Percentiles rank a stretch among this genome's conserved stretches.
These are phyloP conservation scores for Psilanteris sp. DNA, from an alignment of 1,140 invertebrate genomes.

Conservation along the genomic window DNA sequence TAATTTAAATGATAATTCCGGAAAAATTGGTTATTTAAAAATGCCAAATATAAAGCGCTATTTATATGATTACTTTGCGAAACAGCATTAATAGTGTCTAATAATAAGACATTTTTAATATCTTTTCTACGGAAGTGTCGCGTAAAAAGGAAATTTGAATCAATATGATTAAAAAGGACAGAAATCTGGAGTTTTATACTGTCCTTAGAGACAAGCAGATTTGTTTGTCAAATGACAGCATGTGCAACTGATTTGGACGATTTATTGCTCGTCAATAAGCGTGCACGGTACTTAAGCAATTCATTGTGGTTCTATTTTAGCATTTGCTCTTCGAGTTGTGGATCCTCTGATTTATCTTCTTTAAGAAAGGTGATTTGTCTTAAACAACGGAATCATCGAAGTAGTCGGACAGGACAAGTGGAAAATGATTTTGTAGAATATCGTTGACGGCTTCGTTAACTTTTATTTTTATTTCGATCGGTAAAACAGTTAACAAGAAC, in stretches of 20 bases:
- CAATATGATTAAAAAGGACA: too few relatives aligned
- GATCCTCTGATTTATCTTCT: slow-evolving; percentile 42
- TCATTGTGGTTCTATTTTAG: slow-evolving; percentile 51
- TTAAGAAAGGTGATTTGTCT: slow-evolving; percentile 32
- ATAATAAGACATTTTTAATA: too few relatives aligned
- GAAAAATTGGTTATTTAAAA: too few relatives aligned
- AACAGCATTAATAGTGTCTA: too few relatives aligned
- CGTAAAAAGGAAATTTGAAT: too few relatives aligned
- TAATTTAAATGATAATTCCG: too few relatives aligned
- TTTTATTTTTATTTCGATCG: slow-evolving; percentile 3
- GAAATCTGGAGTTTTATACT: too few relatives aligned
- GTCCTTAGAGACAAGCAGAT: too few relatives aligned
- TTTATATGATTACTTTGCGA: too few relatives aligned
- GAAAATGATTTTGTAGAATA: slow-evolving; percentile 42
- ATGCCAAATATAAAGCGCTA: too few relatives aligned
- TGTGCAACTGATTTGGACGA: slow-evolving; percentile 42
- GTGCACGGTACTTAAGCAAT: slow-evolving; percentile 34
- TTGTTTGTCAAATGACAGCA: slow-evolving; percentile 19
- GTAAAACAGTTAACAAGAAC: too few relatives aligned
- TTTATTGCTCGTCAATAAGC: slow-evolving; percentile 46
- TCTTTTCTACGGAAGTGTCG: too few relatives aligned
- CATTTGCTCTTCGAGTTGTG: slow-evolving; percentile 38
- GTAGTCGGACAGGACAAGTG: slow-evolving; percentile 7
- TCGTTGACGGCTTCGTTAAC: slow-evolving; percentile 1
- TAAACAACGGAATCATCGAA: slow-evolving; percentile 23